phyloP scores from a whole-genome alignment of 2,888 invertebrate genomes.

The Polyommatus icarus region DNA sequence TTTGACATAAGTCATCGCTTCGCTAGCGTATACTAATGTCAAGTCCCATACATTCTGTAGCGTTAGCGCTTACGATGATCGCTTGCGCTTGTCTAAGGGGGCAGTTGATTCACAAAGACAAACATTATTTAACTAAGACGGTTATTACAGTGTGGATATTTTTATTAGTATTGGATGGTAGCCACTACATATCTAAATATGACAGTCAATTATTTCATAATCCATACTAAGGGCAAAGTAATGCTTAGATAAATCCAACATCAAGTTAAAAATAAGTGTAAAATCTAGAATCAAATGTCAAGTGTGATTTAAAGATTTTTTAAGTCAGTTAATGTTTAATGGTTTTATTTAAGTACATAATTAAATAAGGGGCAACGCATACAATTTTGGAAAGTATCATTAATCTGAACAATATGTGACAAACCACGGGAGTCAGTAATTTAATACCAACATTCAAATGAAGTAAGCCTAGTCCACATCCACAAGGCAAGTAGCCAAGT shows the following conservation, averaged over 20 bases:
- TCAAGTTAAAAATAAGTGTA: not conserved
- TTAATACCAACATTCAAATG: no score
- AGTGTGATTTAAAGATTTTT: no score
- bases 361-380: not conserved
- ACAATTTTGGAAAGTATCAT: not conserved
- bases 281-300: not conserved
- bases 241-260: slow-evolving; percentile 5
- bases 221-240: slow-evolving; percentile 40
- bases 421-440: no score
- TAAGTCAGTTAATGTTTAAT: no score
- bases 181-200: slow-evolving; percentile 68
- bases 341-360: not conserved
- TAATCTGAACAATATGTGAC: not conserved
- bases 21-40: no score
- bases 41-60: no score
- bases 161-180: slow-evolving; percentile 35
- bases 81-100: no score
- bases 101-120: not conserved
- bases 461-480: no score
- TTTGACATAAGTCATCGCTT: no score
- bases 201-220: slow-evolving; percentile 69
- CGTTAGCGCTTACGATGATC: no score
- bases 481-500: no score
- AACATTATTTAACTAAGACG: not conserved
- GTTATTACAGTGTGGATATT: not conserved